Base-by-base conservation (phyloP, 2,888 invertebrate species). In the Eilema caniola region DNA sequence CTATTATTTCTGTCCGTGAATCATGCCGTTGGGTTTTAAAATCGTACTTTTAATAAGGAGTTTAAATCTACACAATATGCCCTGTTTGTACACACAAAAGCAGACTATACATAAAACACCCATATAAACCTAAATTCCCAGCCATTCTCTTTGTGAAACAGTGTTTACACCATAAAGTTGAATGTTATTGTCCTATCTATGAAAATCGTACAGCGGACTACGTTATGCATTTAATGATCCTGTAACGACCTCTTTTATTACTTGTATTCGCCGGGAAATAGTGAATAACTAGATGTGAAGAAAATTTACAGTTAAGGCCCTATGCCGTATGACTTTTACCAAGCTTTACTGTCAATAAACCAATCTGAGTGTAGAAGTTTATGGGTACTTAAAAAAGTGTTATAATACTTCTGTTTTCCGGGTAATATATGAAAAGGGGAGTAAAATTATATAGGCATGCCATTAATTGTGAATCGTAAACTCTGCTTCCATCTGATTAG, bases 241-340 rank as follows among this genome's bases (percentile, higher is more conserved):
- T 70, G 69, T 83, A 81, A 83, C 74, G 73, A 72, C 73, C 75
- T 72, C 73, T 83, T 82, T 83, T 80, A 81, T 73, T 67, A 66
- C 72, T 64, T 66, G 67, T 83, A 70, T 75, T 82, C 69, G 64
- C 69, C 57, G 70, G 67, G 47, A 80, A 80, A 81, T 78, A 69
- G 53, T 68, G 63, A 68, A 74, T 79, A 76, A 72, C 37, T 72
- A 28, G 7, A 63, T 37, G 53, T 28, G 67, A 72, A 72, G 67
- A 66, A 72, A 73, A 78, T 74, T 70, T 76, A 78, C 70, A 69
- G 70, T 67, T 56, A 66, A 63, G 12, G n/a, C 59, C 57, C 62
- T 75, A 61, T 31, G 8, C 47, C 60, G 59, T 68, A 68, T 70
- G 63, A 66, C 62, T 71, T 37, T 70, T 66, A 67, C 59, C 57